Evolutionary conservation across 1,140 invertebrate genomes (phyloP).

Genomic region (Harpegnathos saltator): DNA sequence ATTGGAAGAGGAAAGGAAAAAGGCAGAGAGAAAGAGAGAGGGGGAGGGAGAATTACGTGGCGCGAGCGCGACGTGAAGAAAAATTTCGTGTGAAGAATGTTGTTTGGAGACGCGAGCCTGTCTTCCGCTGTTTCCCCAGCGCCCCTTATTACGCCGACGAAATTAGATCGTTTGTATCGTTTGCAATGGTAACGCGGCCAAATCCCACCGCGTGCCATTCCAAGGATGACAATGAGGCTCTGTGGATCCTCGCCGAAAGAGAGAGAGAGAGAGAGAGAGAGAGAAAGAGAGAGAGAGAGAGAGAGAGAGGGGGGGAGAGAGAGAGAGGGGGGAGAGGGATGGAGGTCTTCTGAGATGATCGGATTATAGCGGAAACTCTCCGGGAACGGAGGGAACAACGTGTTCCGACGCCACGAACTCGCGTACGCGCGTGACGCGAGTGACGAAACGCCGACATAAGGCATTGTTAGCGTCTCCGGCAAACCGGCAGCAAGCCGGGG

Average conservation of each 20-base stretch:
- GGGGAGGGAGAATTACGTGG: too few relatives aligned
- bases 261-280: constrained; percentile 7
- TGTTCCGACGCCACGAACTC: constrained; percentile 42
- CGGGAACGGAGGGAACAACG: constrained; percentile 44
- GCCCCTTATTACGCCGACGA: constrained; percentile 12
- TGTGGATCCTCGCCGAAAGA: constrained; percentile 1
- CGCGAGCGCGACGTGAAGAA: too few relatives aligned
- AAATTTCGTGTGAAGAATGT: too few relatives aligned
- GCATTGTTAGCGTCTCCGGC: constrained; percentile 72
- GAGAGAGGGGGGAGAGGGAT: not conserved
- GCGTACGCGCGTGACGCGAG: constrained; percentile 38
- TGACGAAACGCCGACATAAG: constrained; percentile 70
- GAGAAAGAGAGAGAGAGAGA: not conserved
- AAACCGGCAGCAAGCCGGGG: constrained; percentile 67
- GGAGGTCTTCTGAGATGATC: constrained; percentile 52
- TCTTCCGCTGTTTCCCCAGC: not conserved
- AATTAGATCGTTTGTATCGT: constrained; percentile 74
- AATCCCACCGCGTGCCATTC: constrained; percentile 53
- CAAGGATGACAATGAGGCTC: constrained; percentile 58
- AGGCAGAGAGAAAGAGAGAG: too few relatives aligned
- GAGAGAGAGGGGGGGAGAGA: not conserved
- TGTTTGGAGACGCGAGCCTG: not conserved
- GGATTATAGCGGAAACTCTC: constrained; percentile 72
- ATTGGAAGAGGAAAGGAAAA: too few relatives aligned
- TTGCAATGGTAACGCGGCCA: constrained; percentile 61